Percentiles rank a stretch among this genome's conserved stretches.
phyloP scores from a whole-genome alignment of 2,888 invertebrate genomes.

The Metallyticus violacea region DNA sequence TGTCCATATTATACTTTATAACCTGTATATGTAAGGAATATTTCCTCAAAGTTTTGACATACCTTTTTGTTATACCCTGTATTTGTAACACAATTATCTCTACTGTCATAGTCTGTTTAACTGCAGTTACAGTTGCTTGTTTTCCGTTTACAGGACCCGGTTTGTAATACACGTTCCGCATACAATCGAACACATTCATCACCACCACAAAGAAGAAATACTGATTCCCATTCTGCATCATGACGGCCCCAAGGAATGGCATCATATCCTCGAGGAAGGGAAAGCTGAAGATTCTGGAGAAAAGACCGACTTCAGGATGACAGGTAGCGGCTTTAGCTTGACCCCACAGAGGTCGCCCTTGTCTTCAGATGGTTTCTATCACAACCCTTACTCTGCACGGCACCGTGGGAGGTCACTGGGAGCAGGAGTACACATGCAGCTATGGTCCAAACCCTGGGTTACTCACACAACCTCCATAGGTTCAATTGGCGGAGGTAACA shows the following conservation, averaged over 20 bases:
- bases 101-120: no score
- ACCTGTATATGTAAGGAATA: no score
- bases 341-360: not conserved
- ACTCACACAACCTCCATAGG: not conserved
- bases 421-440: no score
- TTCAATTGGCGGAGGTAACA: not conserved
- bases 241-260: not conserved
- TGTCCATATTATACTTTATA: no score
- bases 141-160: not conserved
- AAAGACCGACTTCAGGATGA: not conserved
- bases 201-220: conserved; percentile 5
- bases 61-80: no score
- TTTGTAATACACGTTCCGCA: conserved; percentile 19
- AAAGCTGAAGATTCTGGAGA: not conserved
- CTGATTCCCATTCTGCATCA: not conserved
- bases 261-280: not conserved
- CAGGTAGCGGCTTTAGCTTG: not conserved
- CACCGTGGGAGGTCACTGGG: not conserved
- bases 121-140: not conserved
- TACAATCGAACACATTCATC: conserved; percentile 1
- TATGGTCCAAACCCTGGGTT: no score
- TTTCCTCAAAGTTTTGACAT: no score
- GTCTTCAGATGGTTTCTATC: not conserved
- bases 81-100: no score
- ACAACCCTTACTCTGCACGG: not conserved